Evolutionary conservation across 2,113 vertebrate genomes (phyloP), one percentile per base, ranked within the genome.

Genomic region (Oncorhynchus tshawytscha): DNA sequence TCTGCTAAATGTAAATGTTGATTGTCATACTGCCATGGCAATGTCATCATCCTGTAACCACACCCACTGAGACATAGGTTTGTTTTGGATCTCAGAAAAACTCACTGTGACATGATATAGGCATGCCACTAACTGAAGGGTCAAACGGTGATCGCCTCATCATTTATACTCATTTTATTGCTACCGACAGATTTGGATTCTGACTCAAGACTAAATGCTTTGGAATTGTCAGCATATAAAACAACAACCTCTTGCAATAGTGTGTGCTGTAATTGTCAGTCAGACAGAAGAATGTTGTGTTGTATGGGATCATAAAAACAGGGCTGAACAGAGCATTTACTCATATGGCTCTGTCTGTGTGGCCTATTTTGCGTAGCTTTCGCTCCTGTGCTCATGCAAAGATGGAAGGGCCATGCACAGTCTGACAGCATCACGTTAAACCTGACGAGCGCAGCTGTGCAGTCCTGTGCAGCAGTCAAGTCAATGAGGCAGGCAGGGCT

Each of bases 401-500:
- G 51, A 54, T 54, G 6, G 16, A 7, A 34, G 20, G 70, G 49
- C 18, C 22, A 29, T 69, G 59, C 8, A 9, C 60, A 25, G 66
- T 51, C 72, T 64, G 34, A 24, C 48, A 39, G 27, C 64, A 75
- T 72, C 73, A 72, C 29, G 16, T 27, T 60, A 24, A 45, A 45
- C 66, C 70, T 64, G 73, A 65, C 68, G 49, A 60, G 54, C 18
- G 70, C 70, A 76, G 77, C 70, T 76, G 68, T 70, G 77, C 66
- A 70, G 68, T 70, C 27, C 81, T 73, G 71, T 20, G 64, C 66
- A 67, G 67, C 65, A 82, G 57, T 60, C 72, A 29, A 51, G 34
- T 27, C 57, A 71, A 66, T 69, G 80, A 78, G 65, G 73, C 73
- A 77, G 66, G 25, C 15, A 51, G 39, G 31, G 16, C 15, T 54